These are phyloP conservation scores for Cyclargus thomasi DNA, from an alignment of 1,140 invertebrate species.

Conservation along the genomic window DNA sequence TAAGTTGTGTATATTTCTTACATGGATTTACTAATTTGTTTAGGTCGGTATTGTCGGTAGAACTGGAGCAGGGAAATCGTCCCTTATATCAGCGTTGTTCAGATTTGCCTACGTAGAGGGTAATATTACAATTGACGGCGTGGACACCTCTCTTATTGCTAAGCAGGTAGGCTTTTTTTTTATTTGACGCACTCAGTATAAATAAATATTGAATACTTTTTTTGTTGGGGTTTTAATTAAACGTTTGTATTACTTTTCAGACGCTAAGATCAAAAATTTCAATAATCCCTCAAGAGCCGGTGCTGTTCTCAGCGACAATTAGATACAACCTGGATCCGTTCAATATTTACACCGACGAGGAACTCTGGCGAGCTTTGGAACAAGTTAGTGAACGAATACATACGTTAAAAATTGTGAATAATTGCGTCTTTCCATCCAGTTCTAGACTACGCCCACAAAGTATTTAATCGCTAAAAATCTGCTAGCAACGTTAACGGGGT, in stretches of 20 bases:
- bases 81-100: conserved; percentile 82
- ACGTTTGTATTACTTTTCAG: conserved; percentile 42
- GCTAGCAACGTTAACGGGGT: too few relatives aligned
- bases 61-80: conserved; percentile 86
- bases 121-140: conserved; percentile 78
- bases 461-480: too few relatives aligned
- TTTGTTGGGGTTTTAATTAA: too few relatives aligned
- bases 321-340: conserved; percentile 86
- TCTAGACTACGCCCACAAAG: too few relatives aligned
- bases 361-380: conserved; percentile 81
- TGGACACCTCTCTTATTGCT: conserved; percentile 76
- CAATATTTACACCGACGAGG: conserved; percentile 76
- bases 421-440: too few relatives aligned
- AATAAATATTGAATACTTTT: too few relatives aligned
- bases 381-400: conserved; percentile 58
- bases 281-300: conserved; percentile 87
- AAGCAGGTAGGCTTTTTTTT: conserved; percentile 45
- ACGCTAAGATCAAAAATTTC: conserved; percentile 77
- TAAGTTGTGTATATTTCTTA: background rate
- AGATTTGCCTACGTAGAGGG: conserved; percentile 81
- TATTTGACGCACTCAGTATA: too few relatives aligned
- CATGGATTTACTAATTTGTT: conserved; percentile 4
- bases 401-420: background rate
- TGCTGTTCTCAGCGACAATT: conserved; percentile 82
- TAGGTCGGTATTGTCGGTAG: conserved; percentile 80